These are phyloP conservation scores for Oreamnos americanus DNA, from an alignment of 2,113 vertebrate species.

Conservation along the genomic window DNA sequence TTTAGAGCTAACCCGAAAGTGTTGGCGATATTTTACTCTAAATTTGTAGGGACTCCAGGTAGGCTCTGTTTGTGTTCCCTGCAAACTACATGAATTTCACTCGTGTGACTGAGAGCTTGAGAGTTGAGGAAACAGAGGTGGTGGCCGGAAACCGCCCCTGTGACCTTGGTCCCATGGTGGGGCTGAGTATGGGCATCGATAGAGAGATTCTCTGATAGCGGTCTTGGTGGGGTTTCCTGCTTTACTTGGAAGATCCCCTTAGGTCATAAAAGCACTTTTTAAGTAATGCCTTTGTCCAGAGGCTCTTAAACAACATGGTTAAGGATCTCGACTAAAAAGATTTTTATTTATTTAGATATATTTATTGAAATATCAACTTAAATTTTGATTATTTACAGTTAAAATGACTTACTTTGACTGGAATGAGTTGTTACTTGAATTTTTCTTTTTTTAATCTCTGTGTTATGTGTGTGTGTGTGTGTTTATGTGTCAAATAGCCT, in stretches of 20 bases:
- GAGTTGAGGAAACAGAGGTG: neutral
- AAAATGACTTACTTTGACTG: neutral
- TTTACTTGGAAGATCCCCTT: neutral
- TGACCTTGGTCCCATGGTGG: neutral
- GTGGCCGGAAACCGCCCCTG: neutral
- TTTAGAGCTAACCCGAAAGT: neutral
- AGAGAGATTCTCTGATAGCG: neutral
- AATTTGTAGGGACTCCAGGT: neutral
- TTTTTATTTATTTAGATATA: conserved; percentile 12
- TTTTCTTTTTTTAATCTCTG: conserved; percentile 15
- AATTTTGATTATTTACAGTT: conserved; percentile 31
- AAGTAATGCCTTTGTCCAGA: neutral
- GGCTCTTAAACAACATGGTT: neutral
- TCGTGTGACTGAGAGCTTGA: neutral
- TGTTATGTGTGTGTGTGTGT: neutral
- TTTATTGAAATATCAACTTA: conserved; percentile 33
- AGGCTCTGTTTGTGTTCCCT: neutral
- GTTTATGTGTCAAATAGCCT: conserved; percentile 82
- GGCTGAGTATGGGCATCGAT: neutral
- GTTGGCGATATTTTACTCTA: neutral
- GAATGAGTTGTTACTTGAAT: conserved; percentile 23
- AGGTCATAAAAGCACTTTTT: neutral
- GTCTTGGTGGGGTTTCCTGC: neutral
- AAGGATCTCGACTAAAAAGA: neutral
- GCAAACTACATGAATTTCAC: neutral